These are phyloP conservation scores for Planiliza haematocheilus DNA, from an alignment of 2,113 vertebrate species.

Conservation along the genomic window DNA sequence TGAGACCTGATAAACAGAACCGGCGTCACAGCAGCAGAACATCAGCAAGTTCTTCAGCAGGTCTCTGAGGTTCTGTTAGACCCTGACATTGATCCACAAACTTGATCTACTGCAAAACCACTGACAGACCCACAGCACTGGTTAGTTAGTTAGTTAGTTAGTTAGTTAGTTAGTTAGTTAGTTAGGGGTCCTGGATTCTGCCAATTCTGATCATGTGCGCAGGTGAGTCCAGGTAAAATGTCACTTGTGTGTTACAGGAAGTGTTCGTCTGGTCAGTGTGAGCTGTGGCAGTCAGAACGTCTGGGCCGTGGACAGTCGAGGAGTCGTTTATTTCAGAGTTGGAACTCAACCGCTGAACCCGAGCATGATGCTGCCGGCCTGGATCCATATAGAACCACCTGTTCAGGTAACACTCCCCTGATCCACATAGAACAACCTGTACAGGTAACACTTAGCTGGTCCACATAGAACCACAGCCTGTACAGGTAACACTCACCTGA, in stretches of 20 bases:
- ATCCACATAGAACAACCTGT: conserved; percentile 89
- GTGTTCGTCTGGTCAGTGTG: conserved; percentile 87
- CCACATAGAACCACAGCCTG: neutral
- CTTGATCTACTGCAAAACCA: no score
- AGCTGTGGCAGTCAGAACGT: conserved; percentile 95
- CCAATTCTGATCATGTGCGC: no score
- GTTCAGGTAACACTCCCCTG: conserved; percentile 86
- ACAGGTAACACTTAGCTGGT: conserved; percentile 80
- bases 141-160: no score
- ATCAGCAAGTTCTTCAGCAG: no score
- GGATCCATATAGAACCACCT: conserved; percentile 96
- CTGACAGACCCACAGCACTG: no score
- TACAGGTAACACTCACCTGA: neutral
- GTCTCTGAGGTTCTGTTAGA: no score
- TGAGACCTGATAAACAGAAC: neutral
- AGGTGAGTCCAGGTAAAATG: neutral
- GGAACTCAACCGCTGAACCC: conserved; percentile 97
- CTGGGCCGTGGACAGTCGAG: conserved; percentile 93
- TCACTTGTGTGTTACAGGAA: conserved; percentile 79
- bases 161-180: no score
- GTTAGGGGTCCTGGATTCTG: no score
- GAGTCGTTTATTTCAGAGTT: conserved; percentile 94
- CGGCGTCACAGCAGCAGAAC: neutral
- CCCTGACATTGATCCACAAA: no score
- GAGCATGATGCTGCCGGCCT: conserved; percentile 97